A percentile compares a stretch with the other conserved stretches of the same genome.
phyloP scores from a whole-genome alignment of 2,888 invertebrate species.

The Erebia epiphron region DNA sequence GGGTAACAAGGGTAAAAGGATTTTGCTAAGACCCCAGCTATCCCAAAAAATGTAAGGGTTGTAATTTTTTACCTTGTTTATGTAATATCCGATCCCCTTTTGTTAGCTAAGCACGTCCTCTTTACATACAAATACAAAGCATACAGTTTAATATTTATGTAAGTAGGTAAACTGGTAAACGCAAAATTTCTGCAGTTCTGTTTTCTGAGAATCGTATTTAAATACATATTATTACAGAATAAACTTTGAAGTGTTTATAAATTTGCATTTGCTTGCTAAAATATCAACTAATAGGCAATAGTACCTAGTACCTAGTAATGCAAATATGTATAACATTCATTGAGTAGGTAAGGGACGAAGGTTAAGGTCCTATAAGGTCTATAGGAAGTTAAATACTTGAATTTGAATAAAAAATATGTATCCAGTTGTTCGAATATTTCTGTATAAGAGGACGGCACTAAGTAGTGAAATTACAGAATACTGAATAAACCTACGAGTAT shows the following conservation, averaged over 20 bases:
- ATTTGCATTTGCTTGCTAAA: slow-evolving; percentile 1
- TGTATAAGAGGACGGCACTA: no score
- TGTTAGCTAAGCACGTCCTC: slow-evolving; percentile 13
- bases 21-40: not conserved
- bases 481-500: no score
- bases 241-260: slow-evolving; percentile 17
- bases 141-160: not conserved
- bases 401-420: no score
- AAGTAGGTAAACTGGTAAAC: not conserved
- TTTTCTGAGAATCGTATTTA: slow-evolving; percentile 19
- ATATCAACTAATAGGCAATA: not conserved
- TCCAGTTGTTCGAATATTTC: no score
- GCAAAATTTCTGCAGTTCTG: not conserved
- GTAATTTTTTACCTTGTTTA: slow-evolving; percentile 16
- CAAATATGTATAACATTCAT: no score
- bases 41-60: slow-evolving; percentile 6
- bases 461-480: no score
- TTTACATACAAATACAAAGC: not conserved
- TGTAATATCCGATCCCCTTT: slow-evolving; percentile 11
- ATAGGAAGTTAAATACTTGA: no score
- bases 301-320: no score
- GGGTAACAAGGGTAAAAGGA: slow-evolving; percentile 2
- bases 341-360: no score
- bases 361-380: no score
- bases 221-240: slow-evolving; percentile 1